Evolutionary conservation across 64 coral and sea anemone species (phyloP).

Genomic region (Porites lutea): DNA sequence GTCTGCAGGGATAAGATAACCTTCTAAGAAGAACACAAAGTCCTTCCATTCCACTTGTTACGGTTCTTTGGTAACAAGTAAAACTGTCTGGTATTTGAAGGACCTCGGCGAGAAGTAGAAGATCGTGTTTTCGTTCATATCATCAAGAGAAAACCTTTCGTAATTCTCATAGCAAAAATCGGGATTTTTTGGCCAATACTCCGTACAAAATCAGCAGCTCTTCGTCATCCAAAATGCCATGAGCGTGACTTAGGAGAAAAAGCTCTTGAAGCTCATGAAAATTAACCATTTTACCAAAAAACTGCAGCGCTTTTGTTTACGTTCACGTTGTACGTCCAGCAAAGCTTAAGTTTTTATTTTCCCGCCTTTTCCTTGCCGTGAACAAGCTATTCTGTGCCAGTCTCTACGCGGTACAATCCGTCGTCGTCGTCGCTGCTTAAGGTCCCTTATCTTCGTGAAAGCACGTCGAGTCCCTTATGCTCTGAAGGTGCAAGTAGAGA

Average conservation of each 20-base stretch:
- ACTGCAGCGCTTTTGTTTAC: slow-evolving; percentile 1
- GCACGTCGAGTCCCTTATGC: too few relatives aligned
- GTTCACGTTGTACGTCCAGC: slow-evolving; percentile 19
- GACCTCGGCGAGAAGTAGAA: slow-evolving; percentile 35
- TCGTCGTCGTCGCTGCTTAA: not conserved
- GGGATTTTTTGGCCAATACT: slow-evolving; percentile 42
- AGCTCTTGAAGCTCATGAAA: slow-evolving; percentile 49
- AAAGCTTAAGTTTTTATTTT: slow-evolving; percentile 20
- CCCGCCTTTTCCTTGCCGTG: slow-evolving; percentile 21
- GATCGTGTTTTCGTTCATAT: slow-evolving; percentile 30
- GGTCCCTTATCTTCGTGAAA: too few relatives aligned
- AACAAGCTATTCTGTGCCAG: not conserved
- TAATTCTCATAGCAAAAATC: slow-evolving; percentile 34
- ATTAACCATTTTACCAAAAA: not conserved
- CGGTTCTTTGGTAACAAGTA: slow-evolving; percentile 3
- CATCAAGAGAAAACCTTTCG: slow-evolving; percentile 23
- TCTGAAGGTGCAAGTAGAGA: too few relatives aligned
- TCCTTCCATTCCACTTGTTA: slow-evolving; percentile 9
- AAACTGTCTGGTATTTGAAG: slow-evolving; percentile 27
- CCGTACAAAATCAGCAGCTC: slow-evolving; percentile 36
- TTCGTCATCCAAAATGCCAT: slow-evolving; percentile 45
- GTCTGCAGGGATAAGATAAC: too few relatives aligned
- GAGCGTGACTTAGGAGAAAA: slow-evolving; percentile 38
- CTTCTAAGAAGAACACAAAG: too few relatives aligned
- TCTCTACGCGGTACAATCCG: not conserved